Conservation (phyloP, 2,888 invertebrate species). For the Cerceris rybyensis region DNA sequence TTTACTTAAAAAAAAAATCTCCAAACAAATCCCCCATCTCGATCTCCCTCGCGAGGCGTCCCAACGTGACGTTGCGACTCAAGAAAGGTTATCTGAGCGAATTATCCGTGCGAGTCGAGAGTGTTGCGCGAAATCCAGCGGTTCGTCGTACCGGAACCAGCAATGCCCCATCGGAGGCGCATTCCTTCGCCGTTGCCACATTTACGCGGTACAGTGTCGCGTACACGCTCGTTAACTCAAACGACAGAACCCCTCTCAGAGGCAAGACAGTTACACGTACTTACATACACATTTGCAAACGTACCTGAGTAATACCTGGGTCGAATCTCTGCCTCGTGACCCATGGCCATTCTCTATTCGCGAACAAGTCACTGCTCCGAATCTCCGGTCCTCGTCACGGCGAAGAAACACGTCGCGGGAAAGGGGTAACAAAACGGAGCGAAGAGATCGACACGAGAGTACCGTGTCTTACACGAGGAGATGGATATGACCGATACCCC, state of each 20-base stretch:
- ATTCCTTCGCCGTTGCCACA: slow-evolving; percentile 49
- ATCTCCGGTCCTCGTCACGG: slow-evolving; percentile 41
- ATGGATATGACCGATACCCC: slow-evolving; percentile 60
- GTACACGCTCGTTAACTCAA: slow-evolving; percentile 36
- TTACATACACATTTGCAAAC: too few species aligned
- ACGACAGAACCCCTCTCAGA: slow-evolving; percentile 4
- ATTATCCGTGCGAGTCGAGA: slow-evolving; percentile 41
- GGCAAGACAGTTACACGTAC: too few species aligned
- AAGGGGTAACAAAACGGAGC: slow-evolving; percentile 59
- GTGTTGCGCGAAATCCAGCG: slow-evolving; percentile 40
- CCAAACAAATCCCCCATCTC: slow-evolving; percentile 12
- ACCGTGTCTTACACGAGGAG: slow-evolving; percentile 59
- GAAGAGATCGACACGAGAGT: slow-evolving; percentile 56
- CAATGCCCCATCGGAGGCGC: slow-evolving; percentile 34
- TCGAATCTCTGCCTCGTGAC: too few species aligned
- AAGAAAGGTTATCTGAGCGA: slow-evolving; percentile 56
- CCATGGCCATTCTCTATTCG: neutral
- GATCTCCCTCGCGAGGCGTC: slow-evolving; percentile 40
- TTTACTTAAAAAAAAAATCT: neutral
- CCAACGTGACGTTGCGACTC: slow-evolving; percentile 53
- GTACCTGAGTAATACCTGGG: too few species aligned
- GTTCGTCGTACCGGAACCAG: slow-evolving; percentile 54
- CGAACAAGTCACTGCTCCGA: neutral
- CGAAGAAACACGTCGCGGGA: slow-evolving; percentile 23
- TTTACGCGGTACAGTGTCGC: slow-evolving; percentile 55